Base-by-base conservation (phyloP, 2,797 vertebrate species). In the Dicrostonyx torquatus region DNA sequence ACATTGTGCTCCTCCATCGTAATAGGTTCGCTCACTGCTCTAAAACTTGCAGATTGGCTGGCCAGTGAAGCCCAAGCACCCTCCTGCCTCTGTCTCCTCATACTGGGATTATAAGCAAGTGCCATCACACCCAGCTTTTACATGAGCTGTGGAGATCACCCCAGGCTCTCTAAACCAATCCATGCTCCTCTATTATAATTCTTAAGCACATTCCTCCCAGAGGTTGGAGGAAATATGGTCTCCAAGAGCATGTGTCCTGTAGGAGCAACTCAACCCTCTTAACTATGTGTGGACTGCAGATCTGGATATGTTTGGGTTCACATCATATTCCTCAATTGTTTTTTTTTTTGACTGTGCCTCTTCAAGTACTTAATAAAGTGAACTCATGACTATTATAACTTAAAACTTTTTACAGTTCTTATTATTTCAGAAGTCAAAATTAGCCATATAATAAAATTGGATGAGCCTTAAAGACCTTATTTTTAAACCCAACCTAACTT, bases 231-330 rank as follows among this genome's bases (percentile, higher is more conserved):
- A 48, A 64, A 4, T 2, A 20, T 55, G 9, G 58, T 53, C 31
- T 53, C 26, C 0, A 15, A 17, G 1, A 64, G 37, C 45, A 1
- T 11, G 1, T 10, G 4, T 34, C 6, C n/a, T 68, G 1, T 10
- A 11, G 4, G 13, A 68, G 14, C 31, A 50, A 10, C 24, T 66
- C 22, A 87, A 55, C 9, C 1, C 43, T 50, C 17, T 73, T 37
- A 75, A 4, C 14, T 83, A 14, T 83, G 22, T 7, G 45, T 17
- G 48, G 3, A 34, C 34, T 76, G 55, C 13, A 64, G 9, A 11
- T 37, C 37, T 89, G 6, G 4, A 3, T 26, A 6, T 87, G 15
- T 34, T 37, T 58, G 34, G 26, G 10, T 12, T 5, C n/a, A 37
- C 0, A 17, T 62, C 20, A 43, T 3, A 66, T 40, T 82, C 40